These are phyloP conservation scores for Argyresthia goedartella DNA, from an alignment of 2,888 invertebrate genomes.

Conservation along the genomic window DNA sequence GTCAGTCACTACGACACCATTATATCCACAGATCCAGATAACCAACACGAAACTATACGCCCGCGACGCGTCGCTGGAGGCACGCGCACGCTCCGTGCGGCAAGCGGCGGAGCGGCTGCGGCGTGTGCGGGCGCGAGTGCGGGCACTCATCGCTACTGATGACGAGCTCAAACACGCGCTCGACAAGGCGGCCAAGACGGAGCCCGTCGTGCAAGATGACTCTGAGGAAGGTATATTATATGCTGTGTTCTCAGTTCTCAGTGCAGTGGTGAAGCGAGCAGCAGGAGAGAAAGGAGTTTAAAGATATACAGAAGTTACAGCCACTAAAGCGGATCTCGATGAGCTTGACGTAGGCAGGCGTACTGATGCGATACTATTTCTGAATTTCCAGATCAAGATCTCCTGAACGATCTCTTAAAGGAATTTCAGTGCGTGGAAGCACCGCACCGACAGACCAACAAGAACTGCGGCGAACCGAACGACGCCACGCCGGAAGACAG, in stretches of 20 bases:
- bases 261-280: no score
- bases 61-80: constrained; percentile 38
- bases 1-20: no score
- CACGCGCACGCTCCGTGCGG: constrained; percentile 31
- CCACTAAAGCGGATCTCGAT: no score
- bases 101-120: constrained; percentile 32
- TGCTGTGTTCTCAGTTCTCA: not conserved
- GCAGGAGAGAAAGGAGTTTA: no score
- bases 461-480: no score
- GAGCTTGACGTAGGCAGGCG: no score
- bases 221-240: not conserved
- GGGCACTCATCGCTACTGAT: constrained; percentile 34
- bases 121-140: constrained; percentile 34
- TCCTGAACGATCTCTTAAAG: constrained; percentile 38
- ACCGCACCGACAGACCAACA: no score
- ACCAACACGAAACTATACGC: constrained; percentile 43
- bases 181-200: constrained; percentile 17
- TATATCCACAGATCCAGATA: constrained; percentile 40
- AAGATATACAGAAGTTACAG: no score
- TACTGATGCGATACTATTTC: no score
- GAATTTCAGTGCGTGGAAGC: constrained; percentile 34
- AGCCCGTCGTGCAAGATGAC: constrained; percentile 9
- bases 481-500: constrained; percentile 33
- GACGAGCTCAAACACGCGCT: constrained; percentile 25
- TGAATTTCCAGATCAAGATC: constrained; percentile 43